Percentiles rank a stretch among this genome's conserved stretches.
phyloP scores from a whole-genome alignment of 2,113 vertebrate species.

The Meriones unguiculatus region DNA sequence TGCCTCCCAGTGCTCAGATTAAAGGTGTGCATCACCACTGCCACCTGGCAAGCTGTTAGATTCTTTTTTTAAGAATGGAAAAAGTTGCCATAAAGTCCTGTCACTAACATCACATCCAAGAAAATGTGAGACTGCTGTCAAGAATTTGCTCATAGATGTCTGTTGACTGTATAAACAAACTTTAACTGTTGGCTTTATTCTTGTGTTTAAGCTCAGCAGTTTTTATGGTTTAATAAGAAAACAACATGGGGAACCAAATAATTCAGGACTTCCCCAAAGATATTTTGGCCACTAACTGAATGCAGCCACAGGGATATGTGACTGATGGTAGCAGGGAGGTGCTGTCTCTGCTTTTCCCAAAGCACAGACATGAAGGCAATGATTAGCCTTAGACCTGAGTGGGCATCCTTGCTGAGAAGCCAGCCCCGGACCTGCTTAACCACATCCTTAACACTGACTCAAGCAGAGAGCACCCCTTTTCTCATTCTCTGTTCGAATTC shows the following conservation, averaged over 20 bases:
- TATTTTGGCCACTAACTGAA: background rate
- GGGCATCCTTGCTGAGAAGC: background rate
- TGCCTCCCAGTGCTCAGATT: background rate
- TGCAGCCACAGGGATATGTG: background rate
- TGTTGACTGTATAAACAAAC: background rate
- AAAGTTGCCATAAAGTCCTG: background rate
- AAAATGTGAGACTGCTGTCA: background rate
- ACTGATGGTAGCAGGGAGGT: background rate
- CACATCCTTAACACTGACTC: background rate
- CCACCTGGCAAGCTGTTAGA: background rate
- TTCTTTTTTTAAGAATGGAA: background rate
- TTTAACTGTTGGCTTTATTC: background rate
- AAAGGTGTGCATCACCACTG: background rate
- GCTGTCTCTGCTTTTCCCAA: background rate
- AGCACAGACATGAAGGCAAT: background rate
- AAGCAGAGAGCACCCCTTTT: background rate
- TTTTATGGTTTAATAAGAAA: constrained; percentile 18
- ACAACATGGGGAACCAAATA: background rate
- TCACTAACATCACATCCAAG: background rate
- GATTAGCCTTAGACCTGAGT: background rate
- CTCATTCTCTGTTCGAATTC: background rate
- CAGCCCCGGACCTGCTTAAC: background rate
- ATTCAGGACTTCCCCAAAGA: background rate
- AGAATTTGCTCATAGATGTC: background rate
- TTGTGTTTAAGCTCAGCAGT: background rate